Conservation (phyloP, 2,888 invertebrate species). For the Rhagophthalmus giganteus region DNA sequence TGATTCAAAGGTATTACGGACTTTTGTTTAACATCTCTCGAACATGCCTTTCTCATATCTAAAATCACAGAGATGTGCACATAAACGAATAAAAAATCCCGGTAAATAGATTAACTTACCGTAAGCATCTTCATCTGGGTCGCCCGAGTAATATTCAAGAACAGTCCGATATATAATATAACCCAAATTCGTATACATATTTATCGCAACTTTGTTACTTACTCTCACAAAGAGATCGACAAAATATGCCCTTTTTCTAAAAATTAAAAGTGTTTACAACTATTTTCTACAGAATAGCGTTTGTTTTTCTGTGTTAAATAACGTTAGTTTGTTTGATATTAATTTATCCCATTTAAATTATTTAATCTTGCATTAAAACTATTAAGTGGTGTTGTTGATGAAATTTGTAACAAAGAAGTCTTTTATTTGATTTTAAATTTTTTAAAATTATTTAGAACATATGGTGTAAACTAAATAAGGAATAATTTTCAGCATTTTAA, state of each 20-base stretch:
- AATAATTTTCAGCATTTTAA: too few species aligned
- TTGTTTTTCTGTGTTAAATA: too few species aligned
- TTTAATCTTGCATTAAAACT: too few species aligned
- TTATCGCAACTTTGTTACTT: conserved; percentile 95
- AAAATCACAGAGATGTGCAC: conserved; percentile 41
- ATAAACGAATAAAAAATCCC: neutral
- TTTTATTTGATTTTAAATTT: too few species aligned
- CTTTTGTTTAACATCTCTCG: conserved; percentile 86
- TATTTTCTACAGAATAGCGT: too few species aligned
- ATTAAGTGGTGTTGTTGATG: too few species aligned
- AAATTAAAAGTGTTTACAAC: conserved; percentile 47
- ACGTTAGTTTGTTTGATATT: too few species aligned
- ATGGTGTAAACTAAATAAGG: too few species aligned
- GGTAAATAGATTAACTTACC: conserved; percentile 62
- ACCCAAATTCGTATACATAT: conserved; percentile 95
- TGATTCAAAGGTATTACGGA: conserved; percentile 91
- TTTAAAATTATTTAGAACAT: too few species aligned
- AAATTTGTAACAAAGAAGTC: too few species aligned
- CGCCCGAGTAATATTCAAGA: conserved; percentile 96
- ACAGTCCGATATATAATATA: conserved; percentile 97
- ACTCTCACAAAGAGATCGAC: conserved; percentile 98
- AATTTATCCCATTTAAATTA: too few species aligned
- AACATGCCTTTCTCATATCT: conserved; percentile 99
- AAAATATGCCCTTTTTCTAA: conserved; percentile 92
- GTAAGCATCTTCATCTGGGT: conserved; percentile 98